Base-by-base conservation (phyloP, 2,888 invertebrate species). In the Dilophus febrilis region DNA sequence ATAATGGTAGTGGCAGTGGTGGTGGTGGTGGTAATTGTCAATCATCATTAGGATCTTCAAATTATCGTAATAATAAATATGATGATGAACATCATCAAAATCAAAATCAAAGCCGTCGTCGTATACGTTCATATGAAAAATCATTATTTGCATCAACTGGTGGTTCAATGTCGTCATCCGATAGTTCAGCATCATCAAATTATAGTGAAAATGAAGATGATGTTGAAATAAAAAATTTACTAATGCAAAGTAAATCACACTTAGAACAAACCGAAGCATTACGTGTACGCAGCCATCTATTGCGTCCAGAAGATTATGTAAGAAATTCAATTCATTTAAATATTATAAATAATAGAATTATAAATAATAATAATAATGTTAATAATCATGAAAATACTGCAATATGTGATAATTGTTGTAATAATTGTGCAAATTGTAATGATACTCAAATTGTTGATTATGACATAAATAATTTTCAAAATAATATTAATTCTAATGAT, bases 231-330 rank as follows among this genome's bases (percentile, higher is more conserved):
- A 59, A 55, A 22, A 59, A 55, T 38, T 47, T 62, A 7, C 43
- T 63, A 34, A 51, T 54, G 30, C 62, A 63, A 48, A 60, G 58
- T 42, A 53, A 54, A 45, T 55, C 54, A 42, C 53, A 57, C 26
- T 48, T 63, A 17, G 63, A 63, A 42, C 57, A 62, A 40, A 63
- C 63, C 28, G 55, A 57, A 27, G 55, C 61, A 7, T 48, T 63
- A 11, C 59, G 59, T 45, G 59, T 61, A 47, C 58, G 61, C 43
- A 59, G 60, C 40, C 63, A 62, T 51, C 51, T 63, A 42, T 51
- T 63, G 30, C 51, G 60, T 38, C 61, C 63, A 11, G 63, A 63
- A 50, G 63, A 63, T 51, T 63, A 63, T 53, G 63, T 63, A 55
- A 60, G 63, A 31, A 26, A 29, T 6, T 22, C 22, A 22, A 22